These are phyloP conservation scores for Eurypyga helias DNA, from an alignment of 2,113 vertebrate genomes.

Conservation along the genomic window DNA sequence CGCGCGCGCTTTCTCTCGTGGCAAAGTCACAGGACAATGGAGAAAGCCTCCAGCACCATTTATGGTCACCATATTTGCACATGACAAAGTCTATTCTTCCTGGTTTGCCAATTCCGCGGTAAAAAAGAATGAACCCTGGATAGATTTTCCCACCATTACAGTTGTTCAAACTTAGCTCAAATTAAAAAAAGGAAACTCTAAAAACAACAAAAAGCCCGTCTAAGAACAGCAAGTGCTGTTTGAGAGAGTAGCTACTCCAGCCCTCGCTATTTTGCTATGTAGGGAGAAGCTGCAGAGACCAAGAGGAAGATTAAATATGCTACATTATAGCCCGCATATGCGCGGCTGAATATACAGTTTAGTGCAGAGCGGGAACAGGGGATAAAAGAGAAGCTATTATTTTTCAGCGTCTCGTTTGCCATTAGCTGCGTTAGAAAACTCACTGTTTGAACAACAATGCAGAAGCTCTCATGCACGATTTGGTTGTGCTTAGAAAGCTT, in stretches of 20 bases:
- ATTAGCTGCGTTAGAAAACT: conserved; percentile 5
- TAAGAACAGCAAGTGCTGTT: conserved; percentile 45
- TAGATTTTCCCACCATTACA: conserved; percentile 82
- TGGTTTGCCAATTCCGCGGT: conserved; percentile 68
- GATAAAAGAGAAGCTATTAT: conserved; percentile 6
- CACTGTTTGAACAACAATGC: neutral
- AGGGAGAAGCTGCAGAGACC: conserved; percentile 51
- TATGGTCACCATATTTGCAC: conserved; percentile 84
- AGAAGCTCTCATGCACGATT: conserved; percentile 12
- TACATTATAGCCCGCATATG: conserved; percentile 53
- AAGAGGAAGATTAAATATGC: conserved; percentile 70
- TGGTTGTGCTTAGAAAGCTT: conserved; percentile 60
- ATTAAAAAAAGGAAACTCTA: conserved; percentile 60
- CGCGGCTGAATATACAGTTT: neutral
- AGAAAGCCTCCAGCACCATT: conserved; percentile 83
- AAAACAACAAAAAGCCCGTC: conserved; percentile 45
- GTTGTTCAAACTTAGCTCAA: conserved; percentile 73
- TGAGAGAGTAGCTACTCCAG: conserved; percentile 59
- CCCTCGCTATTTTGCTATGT: conserved; percentile 57
- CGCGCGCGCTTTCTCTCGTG: conserved; percentile 87
- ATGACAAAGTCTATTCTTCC: conserved; percentile 85
- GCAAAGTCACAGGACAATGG: conserved; percentile 91
- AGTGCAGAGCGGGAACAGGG: conserved; percentile 7
- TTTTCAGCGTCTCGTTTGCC: neutral
- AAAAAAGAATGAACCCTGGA: conserved; percentile 72